Base-by-base conservation (phyloP, 2,797 vertebrate genomes). In the Chelonia mydas region DNA sequence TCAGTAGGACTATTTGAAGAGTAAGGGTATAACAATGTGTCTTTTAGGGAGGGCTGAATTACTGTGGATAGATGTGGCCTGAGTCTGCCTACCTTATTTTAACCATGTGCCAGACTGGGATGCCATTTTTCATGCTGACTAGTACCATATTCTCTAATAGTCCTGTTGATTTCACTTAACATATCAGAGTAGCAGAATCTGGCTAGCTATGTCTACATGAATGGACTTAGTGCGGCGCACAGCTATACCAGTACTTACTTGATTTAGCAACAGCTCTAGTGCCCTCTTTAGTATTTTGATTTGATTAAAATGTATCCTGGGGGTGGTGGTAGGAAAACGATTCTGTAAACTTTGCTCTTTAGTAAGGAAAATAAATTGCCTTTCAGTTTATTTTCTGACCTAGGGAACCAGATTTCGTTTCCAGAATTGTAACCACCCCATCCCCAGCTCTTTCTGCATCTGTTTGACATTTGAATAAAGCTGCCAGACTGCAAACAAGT, bases 391-490 rank as follows among this genome's bases (percentile, higher is more conserved):
- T 91, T 94, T 93, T 96, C 84, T 3, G 0, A 89, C 88, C 84
- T 85, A 94, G 81, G 89, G 31, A 51, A n/a, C 72, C 86, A 92
- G 91, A 89, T 95, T 89, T 89, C 49, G 61, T 96, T 95, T 95
- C 83, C 61, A 93, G 45, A 53, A 92, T 57, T 90, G 87, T 94
- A 93, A 96, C 96, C 86, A 72, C 11, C 76, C 31, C 1, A 93
- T 81, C 23, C 54, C 50, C 86, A 9, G 72, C 93, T 95, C 83
- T 96, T 93, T 84, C 93, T 93, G 96, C 97, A 98, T 98, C 98
- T 98, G 98, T 92, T 96, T 98, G 97, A 98, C 93, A 98, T 98
- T 98, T 98, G 94, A 97, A 96, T 96, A 96, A 97, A 97, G 94
- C 89, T 97, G 91, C 94, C 91, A 94, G 90, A 98, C 78, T 91